Conservation (phyloP, 2,888 invertebrate genomes). For the Poecilobothrus nobilitatus region DNA sequence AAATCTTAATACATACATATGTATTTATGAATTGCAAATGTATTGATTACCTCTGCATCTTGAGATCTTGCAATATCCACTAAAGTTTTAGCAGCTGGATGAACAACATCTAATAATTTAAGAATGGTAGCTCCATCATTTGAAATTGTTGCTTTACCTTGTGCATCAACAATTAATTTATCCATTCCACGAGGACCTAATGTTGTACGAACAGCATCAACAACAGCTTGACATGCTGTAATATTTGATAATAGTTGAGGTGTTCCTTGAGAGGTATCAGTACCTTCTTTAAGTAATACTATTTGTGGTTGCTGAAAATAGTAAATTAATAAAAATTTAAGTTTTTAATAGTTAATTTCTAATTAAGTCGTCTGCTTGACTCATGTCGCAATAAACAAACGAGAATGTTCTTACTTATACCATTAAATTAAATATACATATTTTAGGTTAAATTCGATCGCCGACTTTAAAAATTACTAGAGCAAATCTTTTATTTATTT, state of each 20-base stretch:
- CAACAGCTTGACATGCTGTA: constrained; percentile 91
- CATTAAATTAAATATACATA: too few relatives aligned
- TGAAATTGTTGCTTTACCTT: constrained; percentile 91
- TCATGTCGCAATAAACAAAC: not conserved
- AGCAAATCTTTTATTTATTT: not conserved
- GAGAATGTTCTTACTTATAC: not conserved
- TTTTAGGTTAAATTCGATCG: not conserved
- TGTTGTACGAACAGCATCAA: constrained; percentile 92
- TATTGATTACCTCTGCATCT: constrained; percentile 86
- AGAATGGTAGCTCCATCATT: constrained; percentile 99
- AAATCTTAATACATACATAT: too few relatives aligned
- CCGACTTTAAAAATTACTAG: not conserved
- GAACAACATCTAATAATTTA: constrained; percentile 94
- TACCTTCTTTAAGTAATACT: constrained; percentile 93
- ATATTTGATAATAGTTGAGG: constrained; percentile 94
- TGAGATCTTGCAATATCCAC: constrained; percentile 99
- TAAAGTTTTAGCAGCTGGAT: constrained; percentile 94
- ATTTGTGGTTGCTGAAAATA: constrained; percentile 90
- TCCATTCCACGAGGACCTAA: constrained; percentile 99
- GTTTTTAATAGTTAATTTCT: not conserved
- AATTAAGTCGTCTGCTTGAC: not conserved
- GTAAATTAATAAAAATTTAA: not conserved
- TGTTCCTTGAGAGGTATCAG: constrained; percentile 91
- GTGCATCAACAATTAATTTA: constrained; percentile 87
- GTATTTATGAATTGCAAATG: constrained; percentile 20